phyloP scores from a whole-genome alignment of 2,888 invertebrate genomes.

The Sesia apiformis region DNA sequence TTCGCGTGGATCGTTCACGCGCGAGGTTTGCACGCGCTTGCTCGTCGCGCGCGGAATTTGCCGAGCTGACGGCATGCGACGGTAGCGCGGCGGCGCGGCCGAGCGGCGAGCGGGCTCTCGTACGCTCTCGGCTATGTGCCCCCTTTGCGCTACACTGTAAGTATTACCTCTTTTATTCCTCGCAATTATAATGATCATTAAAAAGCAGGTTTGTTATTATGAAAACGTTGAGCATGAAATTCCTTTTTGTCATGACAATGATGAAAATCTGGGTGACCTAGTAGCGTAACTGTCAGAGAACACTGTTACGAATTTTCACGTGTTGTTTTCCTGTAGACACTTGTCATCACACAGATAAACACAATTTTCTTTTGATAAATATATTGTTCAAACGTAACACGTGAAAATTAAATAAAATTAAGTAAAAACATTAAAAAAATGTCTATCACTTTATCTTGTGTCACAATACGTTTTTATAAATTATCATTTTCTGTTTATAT shows the following conservation, averaged over 20 bases:
- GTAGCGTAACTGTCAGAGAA: background rate
- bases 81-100: conserved; percentile 63
- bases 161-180: conserved; percentile 23
- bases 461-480: too few species aligned
- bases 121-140: conserved; percentile 73
- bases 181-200: background rate
- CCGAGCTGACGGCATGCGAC: conserved; percentile 31
- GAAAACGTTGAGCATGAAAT: background rate
- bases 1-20: conserved; percentile 10
- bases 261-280: background rate
- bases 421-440: too few species aligned
- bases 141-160: conserved; percentile 70
- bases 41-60: conserved; percentile 21
- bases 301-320: background rate
- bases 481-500: too few species aligned
- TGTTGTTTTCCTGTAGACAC: too few species aligned
- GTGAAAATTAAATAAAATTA: too few species aligned
- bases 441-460: too few species aligned
- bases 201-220: background rate
- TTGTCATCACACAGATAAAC: too few species aligned
- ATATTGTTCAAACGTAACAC: too few species aligned
- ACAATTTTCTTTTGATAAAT: too few species aligned
- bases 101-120: conserved; percentile 57
- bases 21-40: conserved; percentile 14
- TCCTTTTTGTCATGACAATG: background rate